phyloP scores from a whole-genome alignment of 2,888 invertebrate genomes.

The Latheticus oryzae region DNA sequence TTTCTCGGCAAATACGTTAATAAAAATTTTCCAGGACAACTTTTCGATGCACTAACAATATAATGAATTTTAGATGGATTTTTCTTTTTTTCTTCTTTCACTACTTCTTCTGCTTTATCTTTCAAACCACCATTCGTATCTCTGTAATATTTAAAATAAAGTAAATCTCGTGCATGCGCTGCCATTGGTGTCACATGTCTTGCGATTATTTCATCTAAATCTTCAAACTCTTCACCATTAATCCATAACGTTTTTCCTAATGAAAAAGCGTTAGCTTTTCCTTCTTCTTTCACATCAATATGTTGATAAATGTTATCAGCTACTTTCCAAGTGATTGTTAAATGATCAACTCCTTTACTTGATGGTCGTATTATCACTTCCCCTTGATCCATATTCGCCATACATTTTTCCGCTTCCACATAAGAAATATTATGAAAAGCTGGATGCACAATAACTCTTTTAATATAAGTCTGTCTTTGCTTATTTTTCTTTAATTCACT shows the following conservation, averaged over 20 bases:
- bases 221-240: constrained; percentile 94
- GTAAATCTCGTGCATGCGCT: constrained; percentile 87
- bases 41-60: constrained; percentile 84
- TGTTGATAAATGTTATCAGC: constrained; percentile 94
- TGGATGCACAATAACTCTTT: constrained; percentile 97
- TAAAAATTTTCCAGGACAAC: constrained; percentile 92
- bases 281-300: constrained; percentile 94
- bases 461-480: constrained; percentile 87
- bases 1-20: constrained; percentile 92
- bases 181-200: constrained; percentile 98
- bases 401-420: constrained; percentile 89
- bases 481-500: constrained; percentile 86
- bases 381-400: constrained; percentile 94
- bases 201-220: constrained; percentile 98
- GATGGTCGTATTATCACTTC: constrained; percentile 97
- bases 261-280: constrained; percentile 96
- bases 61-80: constrained; percentile 92
- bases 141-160: constrained; percentile 91
- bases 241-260: constrained; percentile 91
- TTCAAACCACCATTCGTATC: constrained; percentile 81
- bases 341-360: constrained; percentile 94
- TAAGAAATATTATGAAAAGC: constrained; percentile 97
- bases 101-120: constrained; percentile 87
- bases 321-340: constrained; percentile 99
- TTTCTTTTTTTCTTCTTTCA: constrained; percentile 90